Conservation (phyloP, 2,888 invertebrate genomes). For the Drosophila helvetica region DNA sequence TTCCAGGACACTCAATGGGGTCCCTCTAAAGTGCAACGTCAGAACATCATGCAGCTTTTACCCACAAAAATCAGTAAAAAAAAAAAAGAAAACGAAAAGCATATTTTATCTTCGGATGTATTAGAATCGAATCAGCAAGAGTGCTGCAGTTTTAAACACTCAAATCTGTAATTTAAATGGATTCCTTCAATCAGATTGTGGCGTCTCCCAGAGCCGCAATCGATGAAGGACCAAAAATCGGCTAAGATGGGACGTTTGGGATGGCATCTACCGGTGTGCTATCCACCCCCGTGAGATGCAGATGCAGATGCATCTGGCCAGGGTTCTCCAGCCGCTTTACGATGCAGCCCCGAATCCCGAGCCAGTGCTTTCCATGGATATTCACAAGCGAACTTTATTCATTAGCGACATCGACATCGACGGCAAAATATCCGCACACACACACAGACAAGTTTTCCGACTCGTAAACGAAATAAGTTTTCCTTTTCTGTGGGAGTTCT, state of each 20-base stretch:
- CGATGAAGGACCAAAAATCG: too few species aligned
- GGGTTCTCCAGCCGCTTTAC: constrained; percentile 21
- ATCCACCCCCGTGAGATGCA: background rate
- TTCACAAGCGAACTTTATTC: constrained; percentile 73
- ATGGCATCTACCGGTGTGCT: too few species aligned
- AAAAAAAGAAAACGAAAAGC: too few species aligned
- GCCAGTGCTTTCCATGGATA: constrained; percentile 34
- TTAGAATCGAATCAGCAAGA: too few species aligned
- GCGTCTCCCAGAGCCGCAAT: too few species aligned
- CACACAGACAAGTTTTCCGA: constrained; percentile 49
- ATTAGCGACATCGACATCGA: constrained; percentile 55
- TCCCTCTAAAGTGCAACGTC: constrained; percentile 1
- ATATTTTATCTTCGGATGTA: too few species aligned
- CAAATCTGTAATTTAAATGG: background rate
- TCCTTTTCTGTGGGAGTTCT: constrained; percentile 46
- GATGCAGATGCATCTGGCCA: background rate
- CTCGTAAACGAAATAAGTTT: constrained; percentile 70
- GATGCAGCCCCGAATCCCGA: constrained; percentile 15
- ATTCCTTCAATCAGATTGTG: too few species aligned
- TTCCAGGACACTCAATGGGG: constrained; percentile 2
- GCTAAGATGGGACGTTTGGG: too few species aligned
- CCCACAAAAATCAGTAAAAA: background rate
- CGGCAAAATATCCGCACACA: constrained; percentile 40
- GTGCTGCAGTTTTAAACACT: background rate
- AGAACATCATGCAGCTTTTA: background rate